These are phyloP conservation scores for Eunapius fragilis DNA, from an alignment of 37 sponge, comb jelly and placozoan genomes.

Conservation along the genomic window DNA sequence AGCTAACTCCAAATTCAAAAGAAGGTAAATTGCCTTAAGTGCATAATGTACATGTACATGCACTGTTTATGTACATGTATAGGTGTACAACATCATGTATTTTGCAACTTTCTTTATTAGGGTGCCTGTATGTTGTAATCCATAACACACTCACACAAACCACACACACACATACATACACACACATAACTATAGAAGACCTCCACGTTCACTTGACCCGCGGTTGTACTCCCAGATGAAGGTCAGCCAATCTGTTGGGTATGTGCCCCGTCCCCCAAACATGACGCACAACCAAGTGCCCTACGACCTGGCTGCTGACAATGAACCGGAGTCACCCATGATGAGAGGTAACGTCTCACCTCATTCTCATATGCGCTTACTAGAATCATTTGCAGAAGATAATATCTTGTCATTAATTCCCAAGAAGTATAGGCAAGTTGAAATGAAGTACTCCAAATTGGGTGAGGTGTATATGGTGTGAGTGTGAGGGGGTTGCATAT, in stretches of 20 bases:
- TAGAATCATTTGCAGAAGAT: conserved; percentile 15
- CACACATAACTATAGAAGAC: conserved; percentile 16
- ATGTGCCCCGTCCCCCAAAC: conserved; percentile 76
- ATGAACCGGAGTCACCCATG: conserved; percentile 81
- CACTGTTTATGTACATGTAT: background rate
- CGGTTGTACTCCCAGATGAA: conserved; percentile 68
- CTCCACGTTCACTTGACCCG: conserved; percentile 53
- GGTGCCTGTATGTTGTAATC: too few species aligned
- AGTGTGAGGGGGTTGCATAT: too few species aligned
- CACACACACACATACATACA: background rate
- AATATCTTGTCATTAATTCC: conserved; percentile 66
- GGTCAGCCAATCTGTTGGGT: conserved; percentile 73
- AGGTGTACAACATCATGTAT: background rate
- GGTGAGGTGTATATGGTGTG: conserved; percentile 44
- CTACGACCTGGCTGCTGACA: conserved; percentile 36
- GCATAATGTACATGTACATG: background rate
- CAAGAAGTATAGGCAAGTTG: conserved; percentile 71
- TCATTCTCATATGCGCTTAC: background rate
- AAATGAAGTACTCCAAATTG: conserved; percentile 78
- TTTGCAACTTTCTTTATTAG: too few species aligned
- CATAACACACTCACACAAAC: too few species aligned
- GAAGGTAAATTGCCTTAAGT: conserved; percentile 33
- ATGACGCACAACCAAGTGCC: conserved; percentile 68
- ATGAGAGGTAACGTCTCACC: conserved; percentile 59
- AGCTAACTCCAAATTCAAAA: conserved; percentile 48